Conservation (phyloP, 2,797 vertebrate genomes). For the Chelon auratus region DNA sequence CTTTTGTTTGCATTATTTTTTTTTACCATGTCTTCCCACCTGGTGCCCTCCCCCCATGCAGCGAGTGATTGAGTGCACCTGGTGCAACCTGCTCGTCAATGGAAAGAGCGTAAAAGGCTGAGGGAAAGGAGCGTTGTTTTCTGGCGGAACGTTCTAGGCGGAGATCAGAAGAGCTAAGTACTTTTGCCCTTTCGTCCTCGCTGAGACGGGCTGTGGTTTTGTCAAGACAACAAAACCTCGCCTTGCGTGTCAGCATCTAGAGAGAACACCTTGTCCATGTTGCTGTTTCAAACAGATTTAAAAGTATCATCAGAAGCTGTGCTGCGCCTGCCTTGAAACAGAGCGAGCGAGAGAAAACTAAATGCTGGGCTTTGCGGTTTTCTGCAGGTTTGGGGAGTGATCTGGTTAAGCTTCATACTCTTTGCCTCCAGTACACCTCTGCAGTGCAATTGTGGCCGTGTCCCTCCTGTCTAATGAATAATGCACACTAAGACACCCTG, state of each 20-base stretch:
- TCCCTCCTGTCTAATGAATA: conserved; percentile 79
- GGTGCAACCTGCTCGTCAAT: too few species aligned
- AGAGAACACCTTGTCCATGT: conserved; percentile 10
- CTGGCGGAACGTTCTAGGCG: too few species aligned
- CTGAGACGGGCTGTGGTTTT: neutral
- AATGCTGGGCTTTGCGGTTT: conserved; percentile 43
- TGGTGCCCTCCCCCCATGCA: too few species aligned
- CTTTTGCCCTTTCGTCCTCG: too few species aligned
- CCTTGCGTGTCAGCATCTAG: neutral
- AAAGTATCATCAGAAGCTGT: conserved; percentile 30
- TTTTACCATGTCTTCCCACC: too few species aligned
- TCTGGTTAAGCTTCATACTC: conserved; percentile 63
- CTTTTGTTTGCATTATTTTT: too few species aligned
- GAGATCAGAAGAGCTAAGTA: too few species aligned
- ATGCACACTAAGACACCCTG: conserved; percentile 78
- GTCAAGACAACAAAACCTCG: neutral
- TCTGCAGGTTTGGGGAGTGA: conserved; percentile 57
- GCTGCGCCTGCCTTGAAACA: conserved; percentile 34
- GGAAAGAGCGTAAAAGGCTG: too few species aligned
- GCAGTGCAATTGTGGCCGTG: conserved; percentile 54
- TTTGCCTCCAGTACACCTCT: conserved; percentile 64
- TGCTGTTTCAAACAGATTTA: conserved; percentile 43
- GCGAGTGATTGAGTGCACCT: too few species aligned
- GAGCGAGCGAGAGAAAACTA: conserved; percentile 27
- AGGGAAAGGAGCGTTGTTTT: too few species aligned